These are phyloP conservation scores for Pteropus alecto DNA, from an alignment of 2,113 vertebrate genomes.

Conservation along the genomic window DNA sequence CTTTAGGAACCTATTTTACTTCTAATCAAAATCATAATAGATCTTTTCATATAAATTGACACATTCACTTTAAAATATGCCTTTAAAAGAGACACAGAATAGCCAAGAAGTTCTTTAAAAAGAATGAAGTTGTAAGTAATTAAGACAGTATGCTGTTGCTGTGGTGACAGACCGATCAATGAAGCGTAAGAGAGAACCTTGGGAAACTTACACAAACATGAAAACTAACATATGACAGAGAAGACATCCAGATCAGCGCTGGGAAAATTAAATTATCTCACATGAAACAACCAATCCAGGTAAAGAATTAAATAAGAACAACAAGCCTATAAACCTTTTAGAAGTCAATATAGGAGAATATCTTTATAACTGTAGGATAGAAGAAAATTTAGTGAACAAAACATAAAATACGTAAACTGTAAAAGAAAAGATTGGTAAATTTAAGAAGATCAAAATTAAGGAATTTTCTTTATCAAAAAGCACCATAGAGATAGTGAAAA, in stretches of 20 bases:
- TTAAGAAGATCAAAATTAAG: neutral
- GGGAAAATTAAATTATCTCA: neutral
- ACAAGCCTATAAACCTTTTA: neutral
- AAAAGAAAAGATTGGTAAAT: neutral
- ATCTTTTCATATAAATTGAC: neutral
- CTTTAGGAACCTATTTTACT: neutral
- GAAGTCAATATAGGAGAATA: neutral
- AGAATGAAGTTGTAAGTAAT: neutral
- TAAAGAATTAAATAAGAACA: neutral
- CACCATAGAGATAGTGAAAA: neutral
- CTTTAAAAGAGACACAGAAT: neutral
- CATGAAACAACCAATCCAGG: neutral
- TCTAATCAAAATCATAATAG: neutral
- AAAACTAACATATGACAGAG: neutral
- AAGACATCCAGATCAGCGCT: neutral
- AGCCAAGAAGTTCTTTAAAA: neutral
- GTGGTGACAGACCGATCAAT: neutral
- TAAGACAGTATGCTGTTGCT: neutral
- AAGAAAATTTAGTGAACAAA: neutral
- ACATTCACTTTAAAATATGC: neutral
- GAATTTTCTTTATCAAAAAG: neutral
- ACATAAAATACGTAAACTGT: neutral
- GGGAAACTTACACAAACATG: neutral
- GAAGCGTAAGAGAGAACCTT: neutral
- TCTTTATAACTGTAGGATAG: neutral